Evolutionary conservation across 1,140 invertebrate species (phyloP), one percentile per base, ranked within the genome.

Genomic region (Caenorhabditis latens): DNA sequence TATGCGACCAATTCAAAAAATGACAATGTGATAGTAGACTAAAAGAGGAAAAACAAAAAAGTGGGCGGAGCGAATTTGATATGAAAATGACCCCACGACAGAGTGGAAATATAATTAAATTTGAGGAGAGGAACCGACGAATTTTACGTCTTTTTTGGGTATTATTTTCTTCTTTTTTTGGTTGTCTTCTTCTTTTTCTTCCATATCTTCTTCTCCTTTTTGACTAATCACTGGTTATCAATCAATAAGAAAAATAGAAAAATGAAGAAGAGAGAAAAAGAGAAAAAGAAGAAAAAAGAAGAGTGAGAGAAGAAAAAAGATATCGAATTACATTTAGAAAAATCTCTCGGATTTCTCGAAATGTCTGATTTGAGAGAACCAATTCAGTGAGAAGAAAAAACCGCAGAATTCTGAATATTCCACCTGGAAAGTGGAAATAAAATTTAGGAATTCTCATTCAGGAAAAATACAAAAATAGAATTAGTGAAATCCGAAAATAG

Each of bases 271-370:
- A 67, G 16, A 24, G 8, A 4, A 40, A 32, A 19, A 24, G 7
- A 67, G 42, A 67, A 67, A 46, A 43, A 24, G 21, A 9, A 67
- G 19, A 67, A 8, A 67, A 46, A 43, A 43, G 21, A 43, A 43
- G 4, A 63, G 24, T 11, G 42, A 71, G 5, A 71, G 46, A 8
- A 24, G 11, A 46, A 71, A 46, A n/a, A 19, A 71, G 42, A 71
- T 71, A 71, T 71, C 46, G 40, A 46, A 46, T 71, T 71, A 43
- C 65, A 71, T 46, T 13, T 40, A 32, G 14, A 71, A 43, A 71
- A 63, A 63, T 63, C 24, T 71, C 65, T 71, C 65, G 65, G 42
- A 43, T 71, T 43, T 71, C 40, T 43, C 42, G 32, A 63, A 63
- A 63, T 63, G 61, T 71, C 40, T 46, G 61, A 63, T 63, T 63